Evolutionary conservation across 1,140 invertebrate species (phyloP).

Genomic region (Proales similis): DNA sequence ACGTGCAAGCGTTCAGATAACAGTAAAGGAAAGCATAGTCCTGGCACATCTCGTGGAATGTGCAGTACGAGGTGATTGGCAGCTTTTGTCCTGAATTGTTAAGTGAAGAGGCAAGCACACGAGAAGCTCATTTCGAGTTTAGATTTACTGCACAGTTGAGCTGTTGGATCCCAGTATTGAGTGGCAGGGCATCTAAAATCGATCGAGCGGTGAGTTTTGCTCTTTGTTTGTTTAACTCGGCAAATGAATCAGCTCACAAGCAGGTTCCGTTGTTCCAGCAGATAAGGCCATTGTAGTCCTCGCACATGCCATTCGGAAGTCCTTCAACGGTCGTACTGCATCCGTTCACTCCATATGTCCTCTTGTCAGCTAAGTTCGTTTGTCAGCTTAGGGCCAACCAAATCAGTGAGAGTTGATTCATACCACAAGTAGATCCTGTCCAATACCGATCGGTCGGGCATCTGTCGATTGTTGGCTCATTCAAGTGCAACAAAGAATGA

Average conservation of each 20-base stretch:
- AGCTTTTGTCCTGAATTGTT: slow-evolving; percentile 10
- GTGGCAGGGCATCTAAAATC: not conserved
- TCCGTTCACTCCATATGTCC: no score
- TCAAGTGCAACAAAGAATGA: not conserved
- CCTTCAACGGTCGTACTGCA: no score
- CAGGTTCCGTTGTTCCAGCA: slow-evolving; percentile 14
- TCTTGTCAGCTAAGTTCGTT: not conserved
- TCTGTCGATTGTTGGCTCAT: not conserved
- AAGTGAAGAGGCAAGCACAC: not conserved
- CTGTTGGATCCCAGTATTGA: slow-evolving; percentile 3
- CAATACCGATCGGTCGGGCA: slow-evolving; percentile 1
- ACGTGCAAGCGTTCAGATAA: not conserved
- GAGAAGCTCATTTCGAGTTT: not conserved
- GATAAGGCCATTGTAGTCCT: slow-evolving; percentile 34
- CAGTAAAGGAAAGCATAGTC: slow-evolving; percentile 34
- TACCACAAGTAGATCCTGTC: not conserved
- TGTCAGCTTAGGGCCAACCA: slow-evolving; percentile 5
- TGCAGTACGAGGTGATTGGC: not conserved
- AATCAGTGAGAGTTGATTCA: no score
- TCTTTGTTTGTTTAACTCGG: not conserved
- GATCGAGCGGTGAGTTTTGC: no score
- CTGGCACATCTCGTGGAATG: slow-evolving; percentile 6
- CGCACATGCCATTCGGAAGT: no score
- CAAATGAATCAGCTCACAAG: not conserved
- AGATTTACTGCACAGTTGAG: slow-evolving; percentile 3